phyloP scores from a whole-genome alignment of 2,888 invertebrate species.

The Polyploca ridens region DNA sequence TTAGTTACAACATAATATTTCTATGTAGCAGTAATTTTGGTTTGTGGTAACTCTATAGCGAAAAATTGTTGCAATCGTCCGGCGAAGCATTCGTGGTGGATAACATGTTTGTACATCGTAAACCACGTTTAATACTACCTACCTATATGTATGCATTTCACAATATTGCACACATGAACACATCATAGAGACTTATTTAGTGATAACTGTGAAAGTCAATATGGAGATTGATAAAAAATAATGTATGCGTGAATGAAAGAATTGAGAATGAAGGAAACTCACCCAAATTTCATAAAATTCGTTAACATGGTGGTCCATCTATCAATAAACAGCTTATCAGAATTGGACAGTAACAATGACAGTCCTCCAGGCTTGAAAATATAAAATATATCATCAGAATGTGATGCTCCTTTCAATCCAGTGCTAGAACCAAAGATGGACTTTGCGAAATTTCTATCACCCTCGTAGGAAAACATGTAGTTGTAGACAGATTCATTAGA shows the following conservation, averaged over 20 bases:
- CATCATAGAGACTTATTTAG: too few relatives aligned
- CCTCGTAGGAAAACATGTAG: slow-evolving; percentile 70
- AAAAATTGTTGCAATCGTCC: background rate
- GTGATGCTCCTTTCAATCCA: slow-evolving; percentile 55
- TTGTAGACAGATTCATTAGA: slow-evolving; percentile 64
- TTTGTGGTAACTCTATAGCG: slow-evolving; percentile 1
- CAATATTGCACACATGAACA: too few relatives aligned
- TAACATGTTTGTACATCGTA: background rate
- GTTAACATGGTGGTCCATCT: slow-evolving; percentile 64
- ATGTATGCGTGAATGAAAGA: too few relatives aligned
- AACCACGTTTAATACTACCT: background rate
- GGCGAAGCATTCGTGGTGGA: background rate
- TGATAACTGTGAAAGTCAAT: too few relatives aligned
- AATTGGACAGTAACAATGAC: slow-evolving; percentile 40
- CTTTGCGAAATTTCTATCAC: slow-evolving; percentile 66
- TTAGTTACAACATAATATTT: background rate
- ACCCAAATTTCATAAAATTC: slow-evolving; percentile 71
- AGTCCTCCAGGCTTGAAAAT: slow-evolving; percentile 69
- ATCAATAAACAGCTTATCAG: slow-evolving; percentile 60
- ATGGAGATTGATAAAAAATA: too few relatives aligned
- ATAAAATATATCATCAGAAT: slow-evolving; percentile 75
- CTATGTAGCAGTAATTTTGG: background rate
- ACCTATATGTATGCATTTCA: background rate
- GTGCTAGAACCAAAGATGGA: slow-evolving; percentile 44
- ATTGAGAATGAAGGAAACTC: too few relatives aligned